Base-by-base conservation (phyloP, 1,140 invertebrate genomes). In the Solen grandis region DNA sequence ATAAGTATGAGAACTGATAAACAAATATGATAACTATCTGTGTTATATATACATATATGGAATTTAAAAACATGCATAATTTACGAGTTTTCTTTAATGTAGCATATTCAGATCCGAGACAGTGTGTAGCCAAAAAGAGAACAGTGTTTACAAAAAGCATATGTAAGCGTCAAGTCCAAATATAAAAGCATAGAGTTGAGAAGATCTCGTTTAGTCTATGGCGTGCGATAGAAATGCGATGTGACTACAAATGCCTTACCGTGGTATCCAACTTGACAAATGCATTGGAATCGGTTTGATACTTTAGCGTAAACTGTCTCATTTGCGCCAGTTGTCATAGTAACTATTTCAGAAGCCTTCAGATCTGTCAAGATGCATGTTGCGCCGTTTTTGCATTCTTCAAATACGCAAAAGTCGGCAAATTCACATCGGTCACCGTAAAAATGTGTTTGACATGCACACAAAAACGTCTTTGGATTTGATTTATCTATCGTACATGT, bases 361-460 rank as follows among this genome's bases (percentile, higher is more conserved):
- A 46, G 35, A 27, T 69, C 63, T 1, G 35, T 31, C 13, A 16
- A 46, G 2, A 31, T 57, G 29, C 65, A 68, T 5, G 63, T 68
- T 27, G 50, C 65, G 14, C 52, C 63, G 35, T 69, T 38, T 59
- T 68, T 19, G 57, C 65, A 60, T 16, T 59, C 52, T 22, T 74
- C 70, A 31, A 69, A n/a, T 50, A 46, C 2, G 54, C 75, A 78
- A 31, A 78, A 78, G 57, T 59, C 4, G 13, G 50, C 19, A 62
- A 52, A 59, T 55, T 80, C 77, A 54, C 77, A 80, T 52, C 54
- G 38, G 0, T 14, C 55, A 25, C 77, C 77, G 36, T 80, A 80
- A 62, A 80, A 80, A 31, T 22, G 19, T 19, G 14, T 27, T 35
- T 25, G 25, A 55, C 77, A 80, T 5, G 19, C 13, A 29, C 77